A percentile compares a stretch with the other conserved stretches of the same genome.
Evolutionary conservation across 1,140 invertebrate species (phyloP).

Genomic region (Parasteatoda tepidariorum): DNA sequence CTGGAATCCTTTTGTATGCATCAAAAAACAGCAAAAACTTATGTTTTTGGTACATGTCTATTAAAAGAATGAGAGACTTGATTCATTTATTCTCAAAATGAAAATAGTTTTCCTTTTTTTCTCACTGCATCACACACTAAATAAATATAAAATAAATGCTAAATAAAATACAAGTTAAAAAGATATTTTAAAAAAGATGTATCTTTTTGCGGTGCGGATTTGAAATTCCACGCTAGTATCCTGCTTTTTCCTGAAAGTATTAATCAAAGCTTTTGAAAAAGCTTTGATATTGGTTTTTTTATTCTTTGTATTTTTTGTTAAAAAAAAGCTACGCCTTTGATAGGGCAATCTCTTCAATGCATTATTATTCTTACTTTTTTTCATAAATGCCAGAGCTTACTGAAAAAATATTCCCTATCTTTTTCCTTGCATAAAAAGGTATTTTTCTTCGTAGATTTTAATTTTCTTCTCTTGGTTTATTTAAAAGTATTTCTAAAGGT

Average conservation of each 20-base stretch:
- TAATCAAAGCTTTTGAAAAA: constrained; percentile 33
- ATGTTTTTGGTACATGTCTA: not conserved
- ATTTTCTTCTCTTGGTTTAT: too few relatives aligned
- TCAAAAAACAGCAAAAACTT: too few relatives aligned
- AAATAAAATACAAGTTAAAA: constrained; percentile 8
- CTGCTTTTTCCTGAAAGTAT: constrained; percentile 12
- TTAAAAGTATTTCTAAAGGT: too few relatives aligned
- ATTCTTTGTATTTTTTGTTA: too few relatives aligned
- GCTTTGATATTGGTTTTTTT: not conserved
- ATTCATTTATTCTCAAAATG: not conserved
- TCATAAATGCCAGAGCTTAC: not conserved
- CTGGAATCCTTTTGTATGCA: too few relatives aligned
- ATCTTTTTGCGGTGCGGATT: not conserved
- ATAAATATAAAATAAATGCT: constrained; percentile 19
- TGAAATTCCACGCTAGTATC: constrained; percentile 13
- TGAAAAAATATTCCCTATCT: not conserved
- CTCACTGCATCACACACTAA: not conserved
- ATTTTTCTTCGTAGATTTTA: not conserved
- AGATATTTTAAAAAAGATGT: constrained; percentile 6
- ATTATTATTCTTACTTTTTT: not conserved
- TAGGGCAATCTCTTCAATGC: not conserved
- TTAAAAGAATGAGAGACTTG: not conserved
- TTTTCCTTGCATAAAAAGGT: not conserved
- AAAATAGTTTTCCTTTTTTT: not conserved
- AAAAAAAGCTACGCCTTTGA: too few relatives aligned